Evolutionary conservation across 1,140 invertebrate species (phyloP).

Genomic region (Sycobia sp.): DNA sequence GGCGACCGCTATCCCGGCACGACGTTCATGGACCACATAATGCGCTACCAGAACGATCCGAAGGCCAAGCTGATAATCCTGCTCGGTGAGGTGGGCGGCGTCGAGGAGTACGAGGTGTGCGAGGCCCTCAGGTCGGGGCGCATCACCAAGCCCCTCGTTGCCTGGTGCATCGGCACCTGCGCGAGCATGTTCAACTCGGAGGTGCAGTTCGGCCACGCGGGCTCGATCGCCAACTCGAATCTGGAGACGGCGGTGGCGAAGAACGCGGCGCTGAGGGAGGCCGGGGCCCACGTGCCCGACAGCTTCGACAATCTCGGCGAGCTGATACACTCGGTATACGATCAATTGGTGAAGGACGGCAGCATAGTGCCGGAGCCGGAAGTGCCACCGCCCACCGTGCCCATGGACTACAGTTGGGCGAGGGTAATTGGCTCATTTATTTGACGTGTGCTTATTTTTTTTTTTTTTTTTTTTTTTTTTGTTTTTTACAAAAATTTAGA

Average conservation of each 20-base stretch:
- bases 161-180: slow-evolving; percentile 98
- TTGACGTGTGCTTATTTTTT: background rate
- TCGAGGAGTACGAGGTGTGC: slow-evolving; percentile 98
- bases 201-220: slow-evolving; percentile 99
- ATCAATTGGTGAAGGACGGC: slow-evolving; percentile 80
- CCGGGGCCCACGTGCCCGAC: slow-evolving; percentile 87
- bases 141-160: slow-evolving; percentile 93
- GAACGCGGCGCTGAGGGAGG: slow-evolving; percentile 81
- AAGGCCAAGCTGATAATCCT: slow-evolving; percentile 94
- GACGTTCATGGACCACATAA: slow-evolving; percentile 97
- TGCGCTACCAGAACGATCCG: slow-evolving; percentile 79
- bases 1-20: slow-evolving; percentile 98
- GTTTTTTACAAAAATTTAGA: background rate
- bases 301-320: slow-evolving; percentile 92
- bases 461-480: background rate
- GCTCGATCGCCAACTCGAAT: slow-evolving; percentile 94
- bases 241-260: slow-evolving; percentile 94
- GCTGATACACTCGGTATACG: slow-evolving; percentile 78
- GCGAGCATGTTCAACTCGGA: slow-evolving; percentile 93
- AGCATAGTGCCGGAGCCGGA: slow-evolving; percentile 87
- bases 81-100: slow-evolving; percentile 97
- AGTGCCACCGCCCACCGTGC: slow-evolving; percentile 95
- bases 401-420: slow-evolving; percentile 99
- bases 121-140: slow-evolving; percentile 79
- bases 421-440: slow-evolving; percentile 66